Evolutionary conservation across 2,113 vertebrate genomes (phyloP).

Genomic region (Rafetus swinhoei): DNA sequence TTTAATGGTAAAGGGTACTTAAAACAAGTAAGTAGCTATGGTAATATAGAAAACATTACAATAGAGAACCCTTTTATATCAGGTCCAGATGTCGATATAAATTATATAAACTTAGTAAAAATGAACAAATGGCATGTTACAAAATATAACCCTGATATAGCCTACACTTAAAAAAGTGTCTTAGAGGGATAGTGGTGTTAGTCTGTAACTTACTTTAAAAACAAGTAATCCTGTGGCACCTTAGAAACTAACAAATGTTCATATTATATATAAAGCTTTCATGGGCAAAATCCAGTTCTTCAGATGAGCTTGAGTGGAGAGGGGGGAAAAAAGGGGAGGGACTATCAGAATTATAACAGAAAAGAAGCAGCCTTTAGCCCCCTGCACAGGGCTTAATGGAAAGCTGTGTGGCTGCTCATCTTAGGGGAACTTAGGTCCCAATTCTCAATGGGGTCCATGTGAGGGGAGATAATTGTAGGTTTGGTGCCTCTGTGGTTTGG

Average conservation of each 20-base stretch:
- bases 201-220: no score
- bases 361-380: no score
- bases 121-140: slow-evolving; percentile 3
- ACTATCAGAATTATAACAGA: no score
- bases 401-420: no score
- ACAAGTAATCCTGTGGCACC: no score
- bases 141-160: slow-evolving; percentile 11
- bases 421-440: neutral
- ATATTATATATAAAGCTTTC: no score
- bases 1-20: neutral
- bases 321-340: no score
- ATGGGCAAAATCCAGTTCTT: no score
- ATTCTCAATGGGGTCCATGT: neutral
- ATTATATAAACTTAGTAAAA: slow-evolving; percentile 39
- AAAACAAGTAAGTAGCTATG: slow-evolving; percentile 26
- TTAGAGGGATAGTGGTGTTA: no score
- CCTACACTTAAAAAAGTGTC: neutral
- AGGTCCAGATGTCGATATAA: slow-evolving; percentile 48
- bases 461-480: rapidly evolving
- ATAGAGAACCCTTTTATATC: slow-evolving; percentile 21
- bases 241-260: no score
- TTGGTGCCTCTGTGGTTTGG: neutral
- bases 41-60: neutral
- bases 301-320: no score
- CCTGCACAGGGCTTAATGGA: no score